A percentile compares a stretch with the other conserved stretches of the same genome.
These are phyloP conservation scores for Crotalus horridus DNA, from an alignment of 2,113 vertebrate genomes.

Conservation along the genomic window DNA sequence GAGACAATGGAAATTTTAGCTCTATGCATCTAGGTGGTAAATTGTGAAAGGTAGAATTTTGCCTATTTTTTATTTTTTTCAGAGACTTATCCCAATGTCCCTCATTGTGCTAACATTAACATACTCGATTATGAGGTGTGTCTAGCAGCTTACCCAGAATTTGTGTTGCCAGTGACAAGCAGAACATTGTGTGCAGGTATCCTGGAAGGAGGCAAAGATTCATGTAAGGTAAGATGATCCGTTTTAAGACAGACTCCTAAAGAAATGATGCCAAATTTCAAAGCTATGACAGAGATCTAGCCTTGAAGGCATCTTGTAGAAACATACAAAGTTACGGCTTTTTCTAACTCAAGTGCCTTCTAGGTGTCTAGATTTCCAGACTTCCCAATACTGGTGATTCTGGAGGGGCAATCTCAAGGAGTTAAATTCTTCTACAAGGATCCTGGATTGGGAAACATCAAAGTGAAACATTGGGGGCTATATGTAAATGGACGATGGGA, in stretches of 20 bases:
- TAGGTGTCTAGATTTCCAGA: background rate
- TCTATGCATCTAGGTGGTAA: background rate
- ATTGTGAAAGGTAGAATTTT: background rate
- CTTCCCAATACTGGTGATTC: background rate
- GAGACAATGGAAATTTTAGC: background rate
- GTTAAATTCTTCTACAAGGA: background rate
- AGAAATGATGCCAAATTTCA: background rate
- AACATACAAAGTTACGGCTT: background rate
- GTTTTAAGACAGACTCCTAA: too few relatives aligned
- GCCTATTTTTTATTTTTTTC: background rate
- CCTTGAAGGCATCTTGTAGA: background rate
- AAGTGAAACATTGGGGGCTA: background rate
- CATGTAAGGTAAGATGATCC: conserved; percentile 77
- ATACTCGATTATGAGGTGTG: conserved; percentile 68
- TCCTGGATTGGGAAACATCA: background rate
- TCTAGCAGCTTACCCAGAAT: conserved; percentile 62
- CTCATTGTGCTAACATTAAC: conserved; percentile 70
- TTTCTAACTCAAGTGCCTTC: background rate
- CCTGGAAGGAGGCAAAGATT: conserved; percentile 74
- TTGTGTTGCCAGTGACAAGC: conserved; percentile 42
- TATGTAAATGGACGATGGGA: background rate
- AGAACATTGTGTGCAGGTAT: conserved; percentile 85
- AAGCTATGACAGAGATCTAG: background rate
- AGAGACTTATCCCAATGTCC: conserved; percentile 69
- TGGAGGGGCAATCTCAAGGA: background rate